These are phyloP conservation scores for Anableps anableps DNA, from an alignment of 2,797 vertebrate species.

Conservation along the genomic window DNA sequence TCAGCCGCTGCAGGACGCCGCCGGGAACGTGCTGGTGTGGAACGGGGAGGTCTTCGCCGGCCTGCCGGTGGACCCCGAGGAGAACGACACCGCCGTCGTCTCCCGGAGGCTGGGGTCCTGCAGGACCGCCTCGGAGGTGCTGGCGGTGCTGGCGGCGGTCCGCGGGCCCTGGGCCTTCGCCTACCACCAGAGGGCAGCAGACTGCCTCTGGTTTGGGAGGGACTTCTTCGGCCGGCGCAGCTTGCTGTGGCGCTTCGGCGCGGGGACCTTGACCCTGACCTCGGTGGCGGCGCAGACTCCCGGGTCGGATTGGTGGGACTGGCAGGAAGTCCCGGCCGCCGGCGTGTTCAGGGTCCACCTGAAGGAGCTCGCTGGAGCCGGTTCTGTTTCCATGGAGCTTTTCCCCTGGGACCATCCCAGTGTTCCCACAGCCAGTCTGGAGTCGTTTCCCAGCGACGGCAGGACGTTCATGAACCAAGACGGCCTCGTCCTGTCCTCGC, in stretches of 20 bases:
- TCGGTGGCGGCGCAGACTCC: constrained; percentile 77
- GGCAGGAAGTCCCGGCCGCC: constrained; percentile 90
- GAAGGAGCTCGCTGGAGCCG: constrained; percentile 54
- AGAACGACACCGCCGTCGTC: constrained; percentile 88
- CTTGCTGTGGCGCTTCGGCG: constrained; percentile 88
- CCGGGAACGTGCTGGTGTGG: constrained; percentile 89
- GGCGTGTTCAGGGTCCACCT: constrained; percentile 91
- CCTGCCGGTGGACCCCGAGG: constrained; percentile 74
- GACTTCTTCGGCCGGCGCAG: constrained; percentile 96
- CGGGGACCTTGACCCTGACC: constrained; percentile 75
- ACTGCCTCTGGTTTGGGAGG: constrained; percentile 93
- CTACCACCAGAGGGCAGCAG: constrained; percentile 87
- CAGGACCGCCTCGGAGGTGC: constrained; percentile 75
- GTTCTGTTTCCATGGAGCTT: constrained; percentile 77
- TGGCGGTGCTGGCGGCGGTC: constrained; percentile 83
- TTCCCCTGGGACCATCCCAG: constrained; percentile 83
- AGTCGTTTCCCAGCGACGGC: constrained; percentile 73
- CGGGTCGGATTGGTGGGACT: constrained; percentile 48
- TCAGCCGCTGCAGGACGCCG: constrained; percentile 87
- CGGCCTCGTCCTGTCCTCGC: constrained; percentile 75
- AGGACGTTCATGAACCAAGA: constrained; percentile 68
- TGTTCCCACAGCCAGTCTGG: constrained; percentile 37
- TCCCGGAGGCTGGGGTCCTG: constrained; percentile 79
- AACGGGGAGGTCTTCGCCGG: constrained; percentile 95
- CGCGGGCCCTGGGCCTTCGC: constrained; percentile 92